A percentile compares a stretch with the other conserved stretches of the same genome.
phyloP scores from a whole-genome alignment of 1,140 invertebrate species.

The Pogonomyrmex barbatus region DNA sequence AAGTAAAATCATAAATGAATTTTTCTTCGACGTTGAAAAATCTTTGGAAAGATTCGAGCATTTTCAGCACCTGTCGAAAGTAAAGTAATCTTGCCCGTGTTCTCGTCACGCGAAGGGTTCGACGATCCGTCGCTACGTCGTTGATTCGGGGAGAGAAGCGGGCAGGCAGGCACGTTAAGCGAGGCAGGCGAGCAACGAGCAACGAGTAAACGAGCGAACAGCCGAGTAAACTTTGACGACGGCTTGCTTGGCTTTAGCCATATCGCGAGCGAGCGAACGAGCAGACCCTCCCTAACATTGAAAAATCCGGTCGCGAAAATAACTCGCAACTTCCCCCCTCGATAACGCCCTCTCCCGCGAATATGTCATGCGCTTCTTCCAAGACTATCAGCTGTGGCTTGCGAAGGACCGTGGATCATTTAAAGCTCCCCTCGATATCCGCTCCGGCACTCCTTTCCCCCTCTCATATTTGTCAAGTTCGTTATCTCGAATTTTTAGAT shows the following conservation, averaged over 20 bases:
- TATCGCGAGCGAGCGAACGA: slow-evolving; percentile 45
- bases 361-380: slow-evolving; percentile 18
- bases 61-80: not conserved
- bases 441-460: not conserved
- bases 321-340: slow-evolving; percentile 35
- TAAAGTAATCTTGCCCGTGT: not conserved
- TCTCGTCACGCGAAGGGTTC: slow-evolving; percentile 10
- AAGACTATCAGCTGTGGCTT: slow-evolving; percentile 36
- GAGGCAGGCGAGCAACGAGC: slow-evolving; percentile 53
- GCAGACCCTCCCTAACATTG: slow-evolving; percentile 26
- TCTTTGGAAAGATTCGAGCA: not conserved
- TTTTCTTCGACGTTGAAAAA: not conserved
- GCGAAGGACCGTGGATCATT: slow-evolving; percentile 12
- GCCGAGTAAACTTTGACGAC: slow-evolving; percentile 72
- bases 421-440: slow-evolving; percentile 10
- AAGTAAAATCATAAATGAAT: not conserved
- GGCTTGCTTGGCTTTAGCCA: slow-evolving; percentile 68
- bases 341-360: not conserved
- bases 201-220: slow-evolving; percentile 64
- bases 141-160: slow-evolving; percentile 63
- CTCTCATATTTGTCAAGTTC: not conserved
- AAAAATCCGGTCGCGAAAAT: slow-evolving; percentile 63
- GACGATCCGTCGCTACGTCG: slow-evolving; percentile 40
- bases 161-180: slow-evolving; percentile 65
- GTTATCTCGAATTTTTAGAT: not conserved